Base-by-base conservation (phyloP, 2,888 invertebrate species). In the Cancer borealis region DNA sequence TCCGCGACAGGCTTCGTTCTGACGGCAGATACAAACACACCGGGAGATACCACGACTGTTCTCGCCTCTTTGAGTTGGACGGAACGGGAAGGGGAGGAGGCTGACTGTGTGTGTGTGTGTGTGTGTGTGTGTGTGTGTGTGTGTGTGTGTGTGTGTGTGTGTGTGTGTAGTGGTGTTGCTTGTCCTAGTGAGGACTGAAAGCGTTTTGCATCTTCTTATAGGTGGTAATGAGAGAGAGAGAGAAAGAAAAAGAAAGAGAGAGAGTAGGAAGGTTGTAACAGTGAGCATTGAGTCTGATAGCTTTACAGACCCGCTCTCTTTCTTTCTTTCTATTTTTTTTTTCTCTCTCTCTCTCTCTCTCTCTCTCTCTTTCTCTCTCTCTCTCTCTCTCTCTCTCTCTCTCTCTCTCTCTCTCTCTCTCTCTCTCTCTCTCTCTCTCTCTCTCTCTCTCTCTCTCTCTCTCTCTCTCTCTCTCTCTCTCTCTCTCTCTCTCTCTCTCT, bases 211-310 rank as follows among this genome's bases (percentile, higher is more conserved):
- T 45, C 17, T 89, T 8, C n/a, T 47, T 45, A 39, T 17, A 12
- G 54, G 45, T 88, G 88, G 0, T 21, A n/a, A 12, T 47, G 47
- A 88, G 47, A 88, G 88, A 88, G 88, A 88, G 88, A 88, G 88
- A 88, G 88, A 88, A 47, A 88, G 88, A 88, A 47, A 88, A 47
- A 88, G 88, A 88, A 47, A 66, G 49, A 49, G 49, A 10, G 54
- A 14, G 10, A 17, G 14, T 14, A 17, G 12, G 73, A 73, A n/a
- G n/a, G n/a, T n/a, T 8, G 5, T 4, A 4, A 0, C 39, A 39
- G 39, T 39, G 4, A 17, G n/a, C n/a, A 73, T n/a, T 73, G 73
- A 73, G 17, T 73, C 4, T n/a, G n/a, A 14, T 73, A n/a, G 21
- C 73, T 21, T 26, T 3, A 3, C 4, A 6, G 8, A n/a, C 73